A percentile compares a stretch with the other conserved stretches of the same genome.
Evolutionary conservation across 2,113 vertebrate species (phyloP).

Genomic region (Polypterus senegalus): DNA sequence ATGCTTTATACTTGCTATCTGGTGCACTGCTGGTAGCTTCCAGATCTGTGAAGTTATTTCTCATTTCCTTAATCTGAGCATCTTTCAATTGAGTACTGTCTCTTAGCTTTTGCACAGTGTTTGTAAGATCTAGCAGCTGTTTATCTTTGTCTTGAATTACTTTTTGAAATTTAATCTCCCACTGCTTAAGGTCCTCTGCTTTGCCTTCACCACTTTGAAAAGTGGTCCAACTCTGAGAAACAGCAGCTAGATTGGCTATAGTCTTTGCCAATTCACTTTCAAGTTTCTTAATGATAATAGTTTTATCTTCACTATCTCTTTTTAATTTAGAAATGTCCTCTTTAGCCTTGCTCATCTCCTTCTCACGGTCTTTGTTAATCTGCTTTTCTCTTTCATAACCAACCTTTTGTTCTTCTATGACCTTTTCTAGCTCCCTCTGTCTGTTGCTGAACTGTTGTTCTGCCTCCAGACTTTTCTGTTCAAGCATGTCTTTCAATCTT

Average conservation of each 20-base stretch:
- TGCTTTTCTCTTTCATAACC: slow-evolving; percentile 45
- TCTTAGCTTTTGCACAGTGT: slow-evolving; percentile 44
- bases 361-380: slow-evolving; percentile 31
- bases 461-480: slow-evolving; percentile 29
- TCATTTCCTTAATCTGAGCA: slow-evolving; percentile 43
- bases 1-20: slow-evolving; percentile 37
- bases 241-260: slow-evolving; percentile 46
- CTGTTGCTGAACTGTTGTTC: slow-evolving; percentile 29
- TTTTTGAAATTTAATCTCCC: slow-evolving; percentile 54
- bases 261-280: slow-evolving; percentile 44
- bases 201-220: slow-evolving; percentile 43
- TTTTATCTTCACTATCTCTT: slow-evolving; percentile 33
- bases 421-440: slow-evolving; percentile 22
- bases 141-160: slow-evolving; percentile 56
- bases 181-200: slow-evolving; percentile 41
- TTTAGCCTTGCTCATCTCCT: slow-evolving; percentile 32
- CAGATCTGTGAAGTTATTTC: slow-evolving; percentile 34
- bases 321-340: slow-evolving; percentile 34
- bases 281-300: slow-evolving; percentile 46
- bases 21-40: slow-evolving; percentile 44
- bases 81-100: slow-evolving; percentile 48
- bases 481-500: slow-evolving; percentile 34
- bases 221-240: slow-evolving; percentile 43
- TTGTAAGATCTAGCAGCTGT: slow-evolving; percentile 54
- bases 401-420: slow-evolving; percentile 33